Evolutionary conservation across 2,888 invertebrate genomes (phyloP).

Genomic region (Trichopoda pennipes): DNA sequence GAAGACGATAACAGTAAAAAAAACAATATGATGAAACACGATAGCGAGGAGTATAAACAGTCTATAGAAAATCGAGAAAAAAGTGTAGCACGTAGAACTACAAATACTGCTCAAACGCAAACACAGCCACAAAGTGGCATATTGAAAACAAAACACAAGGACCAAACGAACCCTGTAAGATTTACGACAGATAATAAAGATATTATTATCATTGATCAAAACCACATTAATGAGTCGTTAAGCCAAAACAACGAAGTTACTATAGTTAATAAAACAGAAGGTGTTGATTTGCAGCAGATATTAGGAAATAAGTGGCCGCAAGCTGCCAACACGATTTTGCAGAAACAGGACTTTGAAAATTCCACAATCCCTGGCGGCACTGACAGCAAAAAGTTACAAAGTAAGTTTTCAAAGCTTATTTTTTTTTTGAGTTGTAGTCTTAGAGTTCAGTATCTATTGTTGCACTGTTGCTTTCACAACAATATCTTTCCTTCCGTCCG

Average conservation of each 20-base stretch:
- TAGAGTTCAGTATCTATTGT: too few relatives aligned
- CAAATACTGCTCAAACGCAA: conserved; percentile 53
- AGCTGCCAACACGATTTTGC: conserved; percentile 77
- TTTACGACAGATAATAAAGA: conserved; percentile 76
- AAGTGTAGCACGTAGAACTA: conserved; percentile 70
- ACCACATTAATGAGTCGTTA: conserved; percentile 77
- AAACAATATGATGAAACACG: conserved; percentile 55
- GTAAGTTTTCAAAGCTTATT: conserved; percentile 46
- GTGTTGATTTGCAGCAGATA: conserved; percentile 77
- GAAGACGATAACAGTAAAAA: conserved; percentile 18
- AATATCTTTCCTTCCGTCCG: too few relatives aligned
- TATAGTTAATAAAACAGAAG: conserved; percentile 74
- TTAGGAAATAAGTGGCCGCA: conserved; percentile 80
- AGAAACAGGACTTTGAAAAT: conserved; percentile 70
- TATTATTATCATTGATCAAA: conserved; percentile 77
- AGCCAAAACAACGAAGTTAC: conserved; percentile 74
- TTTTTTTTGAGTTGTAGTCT: background rate
- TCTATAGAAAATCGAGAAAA: conserved; percentile 73
- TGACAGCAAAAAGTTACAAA: conserved; percentile 51
- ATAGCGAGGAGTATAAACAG: conserved; percentile 73
- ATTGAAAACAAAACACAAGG: conserved; percentile 71
- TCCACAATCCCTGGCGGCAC: conserved; percentile 2
- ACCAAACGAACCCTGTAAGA: conserved; percentile 70
- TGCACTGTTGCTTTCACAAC: too few relatives aligned
- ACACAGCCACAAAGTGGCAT: conserved; percentile 70